These are phyloP conservation scores for Anticlea derivata DNA, from an alignment of 2,888 invertebrate genomes.

Conservation along the genomic window DNA sequence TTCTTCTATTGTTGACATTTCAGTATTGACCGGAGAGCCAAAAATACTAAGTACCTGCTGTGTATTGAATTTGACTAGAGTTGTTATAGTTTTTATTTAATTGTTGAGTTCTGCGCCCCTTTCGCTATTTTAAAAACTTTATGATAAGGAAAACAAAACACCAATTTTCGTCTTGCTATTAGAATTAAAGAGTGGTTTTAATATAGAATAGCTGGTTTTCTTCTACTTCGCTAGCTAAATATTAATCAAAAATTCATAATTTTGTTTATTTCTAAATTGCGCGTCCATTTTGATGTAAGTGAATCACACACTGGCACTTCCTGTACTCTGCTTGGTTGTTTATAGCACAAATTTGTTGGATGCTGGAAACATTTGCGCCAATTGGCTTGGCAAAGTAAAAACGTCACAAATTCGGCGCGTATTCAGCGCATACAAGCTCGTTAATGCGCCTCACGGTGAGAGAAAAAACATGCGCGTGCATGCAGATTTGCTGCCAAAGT, in stretches of 20 bases:
- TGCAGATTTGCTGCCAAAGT: too few relatives aligned
- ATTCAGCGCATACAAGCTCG: too few relatives aligned
- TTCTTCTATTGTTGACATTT: conserved; percentile 9
- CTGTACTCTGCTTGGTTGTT: background rate
- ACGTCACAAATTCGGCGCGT: too few relatives aligned
- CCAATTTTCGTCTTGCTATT: conserved; percentile 16
- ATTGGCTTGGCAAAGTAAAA: too few relatives aligned
- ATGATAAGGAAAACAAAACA: conserved; percentile 16
- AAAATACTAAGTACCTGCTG: conserved; percentile 11
- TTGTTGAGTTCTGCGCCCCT: background rate
- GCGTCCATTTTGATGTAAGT: background rate
- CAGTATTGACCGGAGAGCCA: conserved; percentile 19
- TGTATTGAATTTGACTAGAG: conserved; percentile 16
- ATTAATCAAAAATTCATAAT: background rate
- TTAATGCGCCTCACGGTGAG: too few relatives aligned
- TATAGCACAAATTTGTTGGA: background rate
- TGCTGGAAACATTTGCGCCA: background rate
- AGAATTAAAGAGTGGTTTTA: background rate
- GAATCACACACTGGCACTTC: too few relatives aligned
- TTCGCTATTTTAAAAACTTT: conserved; percentile 2
- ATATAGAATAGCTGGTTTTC: conserved; percentile 1
- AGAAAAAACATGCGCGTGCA: too few relatives aligned
- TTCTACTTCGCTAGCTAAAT: conserved; percentile 3
- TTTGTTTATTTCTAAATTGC: background rate
- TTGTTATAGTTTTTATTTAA: conserved; percentile 9